These are phyloP conservation scores for Columbina picui DNA, from an alignment of 2,113 vertebrate genomes.

Conservation along the genomic window DNA sequence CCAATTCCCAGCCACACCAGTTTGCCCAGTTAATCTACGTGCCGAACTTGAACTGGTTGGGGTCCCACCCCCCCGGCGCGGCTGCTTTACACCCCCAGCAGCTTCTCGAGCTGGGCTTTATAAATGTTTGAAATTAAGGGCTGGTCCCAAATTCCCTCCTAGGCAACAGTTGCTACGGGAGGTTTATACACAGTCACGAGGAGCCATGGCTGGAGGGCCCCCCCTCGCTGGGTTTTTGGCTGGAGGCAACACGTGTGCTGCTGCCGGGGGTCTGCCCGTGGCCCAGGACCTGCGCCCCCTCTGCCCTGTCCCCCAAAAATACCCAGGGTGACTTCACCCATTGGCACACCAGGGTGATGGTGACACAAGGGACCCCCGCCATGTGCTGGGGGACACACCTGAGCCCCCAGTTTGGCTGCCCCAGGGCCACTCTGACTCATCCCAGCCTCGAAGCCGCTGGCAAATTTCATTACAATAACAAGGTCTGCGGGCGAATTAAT, in stretches of 20 bases:
- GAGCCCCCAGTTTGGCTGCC: no score
- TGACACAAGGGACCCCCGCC: no score
- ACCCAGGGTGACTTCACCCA: neutral
- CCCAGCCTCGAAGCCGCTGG: neutral
- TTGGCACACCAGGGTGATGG: no score
- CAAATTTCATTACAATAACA: slow-evolving; percentile 58
- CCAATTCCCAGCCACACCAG: neutral
- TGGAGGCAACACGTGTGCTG: neutral
- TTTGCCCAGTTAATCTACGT: accelerated
- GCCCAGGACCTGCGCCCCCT: neutral
- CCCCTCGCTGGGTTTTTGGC: neutral
- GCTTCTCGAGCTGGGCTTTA: neutral
- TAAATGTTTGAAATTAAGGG: slow-evolving; percentile 59
- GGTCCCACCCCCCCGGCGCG: accelerated
- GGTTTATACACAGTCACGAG: slow-evolving; percentile 27
- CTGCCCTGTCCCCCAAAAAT: neutral
- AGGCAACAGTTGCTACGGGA: slow-evolving; percentile 65
- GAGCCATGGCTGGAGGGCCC: neutral
- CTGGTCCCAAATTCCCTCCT: slow-evolving; percentile 66
- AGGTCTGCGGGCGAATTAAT: slow-evolving; percentile 51
- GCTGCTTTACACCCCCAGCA: neutral
- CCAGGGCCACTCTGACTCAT: neutral
- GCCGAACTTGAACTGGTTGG: accelerated
- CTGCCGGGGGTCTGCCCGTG: neutral
- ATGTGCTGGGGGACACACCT: no score